Evolutionary conservation across 2,113 vertebrate species (phyloP), one percentile per base, ranked within the genome.

Genomic region (Cricetomys ansorgei): DNA sequence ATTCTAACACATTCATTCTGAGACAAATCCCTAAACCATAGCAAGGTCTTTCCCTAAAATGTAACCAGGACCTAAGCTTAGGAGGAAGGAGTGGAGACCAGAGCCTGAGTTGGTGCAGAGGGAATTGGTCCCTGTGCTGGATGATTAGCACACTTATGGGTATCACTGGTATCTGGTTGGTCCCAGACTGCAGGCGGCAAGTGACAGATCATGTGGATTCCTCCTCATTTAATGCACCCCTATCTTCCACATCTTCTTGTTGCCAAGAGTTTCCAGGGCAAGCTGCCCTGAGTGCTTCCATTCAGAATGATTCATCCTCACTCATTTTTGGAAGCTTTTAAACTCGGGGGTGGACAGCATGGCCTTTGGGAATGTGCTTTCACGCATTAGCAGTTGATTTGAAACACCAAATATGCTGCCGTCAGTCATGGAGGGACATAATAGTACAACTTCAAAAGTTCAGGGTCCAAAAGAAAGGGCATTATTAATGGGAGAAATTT

Each of bases 391-490:
- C 77, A 91, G 95, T 75, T 96, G 92, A 88, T 94, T 92, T 96
- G 87, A 80, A 96, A 91, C 72, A 95, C 96, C 89, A 97, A 93
- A 97, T 92, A 76, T 3, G 50, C 92, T 1, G 0, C 69, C 67
- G 45, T 96, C 89, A 83, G 89, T 97, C 96, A 94, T 3, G 83
- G 91, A 91, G 37, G 64, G 73, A 97, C 96, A 95, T 95, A 96
- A 96, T 96, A 97, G 94, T 27, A 92, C 77, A 59, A 96, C 97
- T 97, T 98, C 96, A 97, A 96, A 98, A 96, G 95, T 93, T 69
- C 91, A 62, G 92, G 85, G 69, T 86, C 85, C 92, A 16, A 96
- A 77, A 97, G 97, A 96, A 97, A 97, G 89, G 96, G 96, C 94
- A 62, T 96, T 96, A 97, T 96, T 97, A 96, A 97, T 97, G 94